Evolutionary conservation across 2,797 vertebrate genomes (phyloP), one percentile per base, ranked within the genome.

Genomic region (Miichthys miiuy): DNA sequence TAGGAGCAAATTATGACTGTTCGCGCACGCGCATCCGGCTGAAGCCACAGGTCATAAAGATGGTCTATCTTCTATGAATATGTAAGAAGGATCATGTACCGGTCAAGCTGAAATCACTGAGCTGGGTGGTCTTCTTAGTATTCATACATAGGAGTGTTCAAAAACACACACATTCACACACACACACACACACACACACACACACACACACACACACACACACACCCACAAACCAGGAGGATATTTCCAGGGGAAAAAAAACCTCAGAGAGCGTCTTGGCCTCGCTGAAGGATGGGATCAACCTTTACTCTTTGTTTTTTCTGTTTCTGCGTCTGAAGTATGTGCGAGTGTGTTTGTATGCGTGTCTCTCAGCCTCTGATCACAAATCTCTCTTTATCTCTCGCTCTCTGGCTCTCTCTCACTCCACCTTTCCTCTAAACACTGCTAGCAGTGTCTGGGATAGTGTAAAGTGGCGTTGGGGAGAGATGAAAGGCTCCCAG

Each of bases 401-500:
- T 13, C 56, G 6, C 68, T 73, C 48, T 47, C 48, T 47, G 17
- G 55, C 56, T 25, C 57, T 47, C 41, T 50, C 74, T 64, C 42
- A 27, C 78, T 75, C 81, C 72, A 81, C 87, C 83, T 79, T 88
- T 72, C 70, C 86, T 82, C 72, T 57, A 80, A 84, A 88, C 91
- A 88, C 70, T 8, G 79, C 78, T 41, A 83, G 90, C 91, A 85
- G 79, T 23, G 82, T 87, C 87, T 86, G 80, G 75, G 83, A 72
- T 56, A 86, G 85, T 86, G 80, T 68, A 84, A 85, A 86, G 89
- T 71, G 82, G 84, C 79, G 30, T 58, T 72, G 81, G 34, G 34
- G 62, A 44, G 66, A 94, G 93, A 95, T 95, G 92, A 95, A 94
- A 95, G 93, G 64, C 72, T 77, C 75, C 74, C 80, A 77, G 87